Evolutionary conservation across 2,888 invertebrate genomes (phyloP), one percentile per base, ranked within the genome.

Genomic region (Mesodorylaimus sp.): DNA sequence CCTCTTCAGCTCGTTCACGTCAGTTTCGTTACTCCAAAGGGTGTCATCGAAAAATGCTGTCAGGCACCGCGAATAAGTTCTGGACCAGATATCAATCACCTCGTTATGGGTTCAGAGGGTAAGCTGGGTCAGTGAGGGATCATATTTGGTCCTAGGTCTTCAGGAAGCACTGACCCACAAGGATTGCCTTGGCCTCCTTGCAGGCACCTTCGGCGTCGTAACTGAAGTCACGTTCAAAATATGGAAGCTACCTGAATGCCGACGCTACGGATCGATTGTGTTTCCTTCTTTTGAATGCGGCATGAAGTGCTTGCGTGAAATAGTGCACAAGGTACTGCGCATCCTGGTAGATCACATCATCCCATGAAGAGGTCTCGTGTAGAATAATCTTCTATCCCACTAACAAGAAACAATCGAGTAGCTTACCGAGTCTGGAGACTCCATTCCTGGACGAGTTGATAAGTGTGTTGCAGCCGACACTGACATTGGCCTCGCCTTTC

Each of bases 201-300:
- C 60, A 75, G 75, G 93, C 0, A 87, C 84, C n/a, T 73, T 93
- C 23, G 93, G 93, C 1, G 83, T 93, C 2, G 76, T 93, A 24
- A 91, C 91, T 0, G 88, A 93, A 71, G 89, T 89, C 13, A 75
- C 77, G 0, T 59, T 83, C 2, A 82, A 82, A 67, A 77, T 93
- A 55, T 78, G 91, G 50, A 89, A 88, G 0, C 59, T 88, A 32
- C 89, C 93, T 0, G 70, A 76, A 21, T 77, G 79, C 55, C 78
- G 78, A 39, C 81, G 80, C 54, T 91, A 89, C 68, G 91, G 89
- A 1, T 89, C 89, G 3, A 74, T 93, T 25, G 83, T 88, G 45
- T 93, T 95, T 69, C 87, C 88, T 0, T 75, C 82, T 68, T 91
- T 91, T 72, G 81, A 82, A 59, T 71, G 77, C 16, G 93, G 93